Conservation (phyloP, 2,797 vertebrate species). For the Chiloscyllium punctatum region DNA sequence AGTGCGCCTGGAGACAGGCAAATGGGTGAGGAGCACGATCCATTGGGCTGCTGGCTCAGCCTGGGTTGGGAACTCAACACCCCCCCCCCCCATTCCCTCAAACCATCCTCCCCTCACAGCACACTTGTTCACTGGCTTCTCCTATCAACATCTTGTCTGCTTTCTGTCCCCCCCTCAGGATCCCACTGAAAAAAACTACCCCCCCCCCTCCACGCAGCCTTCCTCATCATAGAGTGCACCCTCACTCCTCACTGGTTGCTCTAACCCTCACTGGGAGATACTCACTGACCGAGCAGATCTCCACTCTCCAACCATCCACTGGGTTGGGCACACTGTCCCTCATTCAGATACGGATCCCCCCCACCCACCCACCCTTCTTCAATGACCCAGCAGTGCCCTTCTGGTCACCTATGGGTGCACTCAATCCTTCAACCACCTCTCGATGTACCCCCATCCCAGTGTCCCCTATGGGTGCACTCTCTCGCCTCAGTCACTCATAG, state of each 20-base stretch:
- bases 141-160: background rate
- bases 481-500: slow-evolving; percentile 39
- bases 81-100: background rate
- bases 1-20: too few relatives aligned
- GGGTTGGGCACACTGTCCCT: too few relatives aligned
- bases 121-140: background rate
- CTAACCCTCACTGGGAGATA: background rate
- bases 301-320: background rate
- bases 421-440: background rate
- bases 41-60: too few relatives aligned
- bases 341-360: too few relatives aligned
- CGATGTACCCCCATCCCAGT: too few relatives aligned
- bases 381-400: background rate
- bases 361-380: too few relatives aligned
- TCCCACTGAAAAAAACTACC: too few relatives aligned
- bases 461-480: slow-evolving; percentile 22
- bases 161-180: too few relatives aligned
- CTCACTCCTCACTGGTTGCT: background rate
- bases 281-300: background rate
- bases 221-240: background rate
- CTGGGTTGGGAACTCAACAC: too few relatives aligned
- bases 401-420: too few relatives aligned
- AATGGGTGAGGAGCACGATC: too few relatives aligned
- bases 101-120: background rate
- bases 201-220: too few relatives aligned